phyloP scores from a whole-genome alignment of 2,797 vertebrate genomes.

The Eulemur mongoz region DNA sequence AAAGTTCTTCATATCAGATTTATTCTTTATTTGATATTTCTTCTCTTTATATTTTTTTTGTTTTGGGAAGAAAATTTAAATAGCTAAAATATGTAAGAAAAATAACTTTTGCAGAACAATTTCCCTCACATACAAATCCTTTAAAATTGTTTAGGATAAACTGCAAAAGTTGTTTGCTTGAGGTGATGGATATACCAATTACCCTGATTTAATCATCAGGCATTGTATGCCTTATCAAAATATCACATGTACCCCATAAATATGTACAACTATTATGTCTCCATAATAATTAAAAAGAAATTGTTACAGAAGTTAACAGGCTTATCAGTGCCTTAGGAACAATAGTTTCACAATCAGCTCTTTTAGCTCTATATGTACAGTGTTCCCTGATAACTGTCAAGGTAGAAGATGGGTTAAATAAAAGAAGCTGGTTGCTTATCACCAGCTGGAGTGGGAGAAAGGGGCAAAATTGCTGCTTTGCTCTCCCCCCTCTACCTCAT shows the following conservation, averaged over 20 bases:
- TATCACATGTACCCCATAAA: too few species aligned
- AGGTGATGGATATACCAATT: too few species aligned
- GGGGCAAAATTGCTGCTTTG: neutral
- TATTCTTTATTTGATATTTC: neutral
- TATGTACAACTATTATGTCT: too few species aligned
- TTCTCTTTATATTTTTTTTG: neutral
- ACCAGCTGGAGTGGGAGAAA: neutral
- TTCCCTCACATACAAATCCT: neutral
- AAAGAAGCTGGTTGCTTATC: neutral
- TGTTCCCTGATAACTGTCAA: neutral
- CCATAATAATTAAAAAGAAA: too few species aligned
- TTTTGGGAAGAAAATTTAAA: constrained; percentile 21
- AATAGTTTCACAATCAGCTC: neutral
- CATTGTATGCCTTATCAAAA: too few species aligned
- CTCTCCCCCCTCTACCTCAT: neutral
- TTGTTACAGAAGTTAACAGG: neutral
- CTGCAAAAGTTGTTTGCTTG: neutral
- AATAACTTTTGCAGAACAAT: neutral
- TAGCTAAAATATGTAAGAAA: constrained; percentile 13
- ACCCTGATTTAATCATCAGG: too few species aligned
- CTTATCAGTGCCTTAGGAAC: neutral
- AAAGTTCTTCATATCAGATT: neutral
- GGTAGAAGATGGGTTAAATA: neutral
- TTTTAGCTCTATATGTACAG: neutral
- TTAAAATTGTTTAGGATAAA: neutral